Conservation (phyloP, 1,140 invertebrate species). For the Campoletis sonorensis region DNA sequence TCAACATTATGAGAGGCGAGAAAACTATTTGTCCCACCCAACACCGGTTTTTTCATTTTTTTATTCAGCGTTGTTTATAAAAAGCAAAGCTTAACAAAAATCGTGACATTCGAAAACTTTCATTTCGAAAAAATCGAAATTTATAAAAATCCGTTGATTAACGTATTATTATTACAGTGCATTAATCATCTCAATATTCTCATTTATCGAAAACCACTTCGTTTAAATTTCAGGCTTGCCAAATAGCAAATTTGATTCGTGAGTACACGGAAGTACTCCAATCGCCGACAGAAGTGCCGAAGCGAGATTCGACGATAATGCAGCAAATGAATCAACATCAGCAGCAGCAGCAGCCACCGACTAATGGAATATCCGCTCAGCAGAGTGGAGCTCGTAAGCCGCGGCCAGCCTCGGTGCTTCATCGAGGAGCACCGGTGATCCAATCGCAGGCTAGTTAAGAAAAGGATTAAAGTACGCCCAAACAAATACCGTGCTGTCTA, state of each 20-base stretch:
- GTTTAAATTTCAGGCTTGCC: conserved; percentile 85
- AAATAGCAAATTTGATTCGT: conserved; percentile 94
- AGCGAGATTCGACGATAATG: conserved; percentile 67
- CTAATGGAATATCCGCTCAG: conserved; percentile 55
- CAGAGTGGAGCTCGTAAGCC: conserved; percentile 67
- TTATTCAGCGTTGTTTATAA: no score
- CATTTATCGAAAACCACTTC: conserved; percentile 3
- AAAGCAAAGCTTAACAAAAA: no score
- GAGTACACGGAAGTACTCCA: conserved; percentile 92
- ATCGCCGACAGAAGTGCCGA: conserved; percentile 69
- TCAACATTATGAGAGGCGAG: no score
- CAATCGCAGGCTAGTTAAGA: conserved; percentile 77
- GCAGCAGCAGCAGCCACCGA: conserved; percentile 50
- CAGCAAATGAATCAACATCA: conserved; percentile 68
- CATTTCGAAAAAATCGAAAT: no score
- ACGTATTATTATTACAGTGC: no score
- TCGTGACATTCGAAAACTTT: no score
- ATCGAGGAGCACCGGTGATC: conserved; percentile 77
- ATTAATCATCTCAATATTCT: no score
- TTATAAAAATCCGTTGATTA: no score
- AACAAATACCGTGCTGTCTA: conserved; percentile 24
- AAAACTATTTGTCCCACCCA: no score
- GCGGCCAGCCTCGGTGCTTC: conserved; percentile 76
- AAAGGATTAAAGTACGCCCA: conserved; percentile 14
- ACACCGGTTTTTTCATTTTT: not conserved